These are phyloP conservation scores for Rhagonycha fulva DNA, from an alignment of 2,888 invertebrate genomes.

Conservation along the genomic window DNA sequence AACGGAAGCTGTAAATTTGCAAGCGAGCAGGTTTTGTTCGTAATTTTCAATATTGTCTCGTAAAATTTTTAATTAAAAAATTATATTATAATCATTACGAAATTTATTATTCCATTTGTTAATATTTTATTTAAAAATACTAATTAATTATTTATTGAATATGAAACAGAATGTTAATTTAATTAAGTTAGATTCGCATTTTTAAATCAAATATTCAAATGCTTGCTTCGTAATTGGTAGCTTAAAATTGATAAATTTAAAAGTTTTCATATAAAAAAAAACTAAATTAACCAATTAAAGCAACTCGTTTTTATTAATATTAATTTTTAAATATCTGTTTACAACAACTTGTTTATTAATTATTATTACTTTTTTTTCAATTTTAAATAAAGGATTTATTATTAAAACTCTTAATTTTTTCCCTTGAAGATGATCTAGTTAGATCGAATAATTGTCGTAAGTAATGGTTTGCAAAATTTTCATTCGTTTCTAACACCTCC, in stretches of 20 bases:
- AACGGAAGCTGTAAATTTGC: slow-evolving; percentile 37
- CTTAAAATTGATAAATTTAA: neutral
- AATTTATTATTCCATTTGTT: neutral
- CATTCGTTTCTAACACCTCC: too few relatives aligned
- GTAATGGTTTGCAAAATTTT: too few relatives aligned
- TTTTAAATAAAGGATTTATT: too few relatives aligned
- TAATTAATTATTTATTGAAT: neutral
- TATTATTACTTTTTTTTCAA: too few relatives aligned
- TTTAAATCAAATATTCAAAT: neutral
- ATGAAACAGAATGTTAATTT: neutral
- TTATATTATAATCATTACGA: neutral
- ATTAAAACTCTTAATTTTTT: too few relatives aligned
- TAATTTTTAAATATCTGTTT: neutral
- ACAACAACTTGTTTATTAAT: too few relatives aligned
- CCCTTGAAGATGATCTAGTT: too few relatives aligned
- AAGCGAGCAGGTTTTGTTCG: slow-evolving; percentile 18
- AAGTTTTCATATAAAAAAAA: neutral
- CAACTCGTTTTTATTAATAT: neutral
- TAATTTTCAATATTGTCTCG: slow-evolving; percentile 17
- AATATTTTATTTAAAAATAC: neutral
- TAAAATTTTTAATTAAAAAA: slow-evolving; percentile 11
- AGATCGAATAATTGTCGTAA: too few relatives aligned
- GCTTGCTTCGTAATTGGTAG: neutral
- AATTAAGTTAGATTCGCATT: neutral
- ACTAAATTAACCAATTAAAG: neutral